A percentile compares a stretch with the other conserved stretches of the same genome.
phyloP scores from a whole-genome alignment of 2,113 vertebrate genomes.

The Scomber colias region DNA sequence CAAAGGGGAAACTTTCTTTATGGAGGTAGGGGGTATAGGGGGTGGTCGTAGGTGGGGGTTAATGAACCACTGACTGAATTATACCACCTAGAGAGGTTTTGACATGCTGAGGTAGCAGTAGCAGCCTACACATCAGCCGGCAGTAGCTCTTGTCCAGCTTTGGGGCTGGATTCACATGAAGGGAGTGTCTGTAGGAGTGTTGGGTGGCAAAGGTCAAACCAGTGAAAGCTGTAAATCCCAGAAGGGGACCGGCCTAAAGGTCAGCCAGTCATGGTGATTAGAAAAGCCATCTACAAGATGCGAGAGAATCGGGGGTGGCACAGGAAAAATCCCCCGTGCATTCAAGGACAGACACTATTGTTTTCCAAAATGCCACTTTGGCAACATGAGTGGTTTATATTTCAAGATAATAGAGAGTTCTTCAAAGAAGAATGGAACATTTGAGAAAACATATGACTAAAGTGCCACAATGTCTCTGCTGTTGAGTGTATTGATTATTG shows the following conservation, averaged over 20 bases:
- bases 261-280: constrained; percentile 81
- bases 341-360: constrained; percentile 73
- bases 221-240: constrained; percentile 84
- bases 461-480: constrained; percentile 17
- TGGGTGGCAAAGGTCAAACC: constrained; percentile 75
- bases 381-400: constrained; percentile 69
- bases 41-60: constrained; percentile 67
- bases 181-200: constrained; percentile 78
- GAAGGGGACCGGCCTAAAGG: constrained; percentile 78
- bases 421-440: constrained; percentile 53
- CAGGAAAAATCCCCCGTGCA: constrained; percentile 45
- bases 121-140: constrained; percentile 56
- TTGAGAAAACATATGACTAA: constrained; percentile 60
- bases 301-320: constrained; percentile 76
- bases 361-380: constrained; percentile 70
- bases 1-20: constrained; percentile 76
- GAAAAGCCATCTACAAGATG: constrained; percentile 71
- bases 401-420: constrained; percentile 68
- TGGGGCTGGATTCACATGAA: constrained; percentile 63
- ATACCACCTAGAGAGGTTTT: constrained; percentile 82
- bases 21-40: constrained; percentile 60
- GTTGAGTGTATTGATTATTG: constrained; percentile 6
- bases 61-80: constrained; percentile 78
- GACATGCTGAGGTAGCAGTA: constrained; percentile 75
- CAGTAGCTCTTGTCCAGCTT: constrained; percentile 60